Conservation (phyloP, 2,113 vertebrate genomes). For the Excalfactoria chinensis region DNA sequence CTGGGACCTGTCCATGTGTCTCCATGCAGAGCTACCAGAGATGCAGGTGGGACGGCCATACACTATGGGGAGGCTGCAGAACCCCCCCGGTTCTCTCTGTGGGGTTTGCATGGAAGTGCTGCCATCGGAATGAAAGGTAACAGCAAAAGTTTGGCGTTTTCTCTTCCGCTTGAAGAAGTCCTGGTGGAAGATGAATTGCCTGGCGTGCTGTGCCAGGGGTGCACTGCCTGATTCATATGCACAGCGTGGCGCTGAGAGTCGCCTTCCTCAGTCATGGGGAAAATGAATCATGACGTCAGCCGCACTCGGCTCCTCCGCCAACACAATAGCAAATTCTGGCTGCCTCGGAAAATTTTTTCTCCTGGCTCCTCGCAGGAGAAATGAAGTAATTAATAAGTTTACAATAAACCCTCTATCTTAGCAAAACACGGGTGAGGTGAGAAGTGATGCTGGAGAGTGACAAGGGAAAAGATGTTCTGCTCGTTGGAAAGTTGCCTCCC, state of each 20-base stretch:
- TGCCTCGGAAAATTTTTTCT: constrained; percentile 48
- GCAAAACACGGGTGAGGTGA: constrained; percentile 62
- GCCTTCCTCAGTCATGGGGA: constrained; percentile 74
- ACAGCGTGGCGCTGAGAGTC: constrained; percentile 1
- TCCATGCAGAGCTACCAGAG: rapidly evolving
- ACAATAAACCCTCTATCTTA: constrained; percentile 76
- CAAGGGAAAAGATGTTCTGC: constrained; percentile 44
- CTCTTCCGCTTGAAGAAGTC: constrained; percentile 40
- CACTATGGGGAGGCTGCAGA: neutral
- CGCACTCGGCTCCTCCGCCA: constrained; percentile 4
- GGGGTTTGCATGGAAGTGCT: neutral
- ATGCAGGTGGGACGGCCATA: neutral
- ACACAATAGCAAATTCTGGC: constrained; percentile 57
- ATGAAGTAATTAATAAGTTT: constrained; percentile 79
- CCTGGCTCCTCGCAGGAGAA: constrained; percentile 67
- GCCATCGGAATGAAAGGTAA: neutral
- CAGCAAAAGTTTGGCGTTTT: constrained; percentile 26
- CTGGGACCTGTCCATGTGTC: neutral
- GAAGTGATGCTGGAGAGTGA: constrained; percentile 47
- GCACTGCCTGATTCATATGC: constrained; percentile 66
- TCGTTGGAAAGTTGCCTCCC: constrained; percentile 53
- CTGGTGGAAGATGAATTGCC: constrained; percentile 62
- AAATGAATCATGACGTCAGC: constrained; percentile 74
- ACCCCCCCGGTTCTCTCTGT: neutral
- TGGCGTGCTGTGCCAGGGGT: constrained; percentile 53